A percentile compares a stretch with the other conserved stretches of the same genome.
Evolutionary conservation across 2,113 vertebrate species (phyloP).

Genomic region (Proteles cristata): DNA sequence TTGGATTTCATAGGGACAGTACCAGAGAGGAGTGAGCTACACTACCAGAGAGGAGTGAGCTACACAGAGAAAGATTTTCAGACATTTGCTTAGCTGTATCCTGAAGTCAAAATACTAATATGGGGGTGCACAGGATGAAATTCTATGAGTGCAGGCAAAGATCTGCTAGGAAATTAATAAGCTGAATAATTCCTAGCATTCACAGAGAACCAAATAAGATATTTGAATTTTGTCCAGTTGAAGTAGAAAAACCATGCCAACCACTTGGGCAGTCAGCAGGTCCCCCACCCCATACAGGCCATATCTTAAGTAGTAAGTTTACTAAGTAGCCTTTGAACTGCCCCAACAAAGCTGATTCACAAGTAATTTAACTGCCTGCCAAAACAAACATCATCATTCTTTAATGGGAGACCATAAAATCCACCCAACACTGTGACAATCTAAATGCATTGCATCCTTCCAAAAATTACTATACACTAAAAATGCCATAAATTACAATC

Average conservation of each 20-base stretch:
- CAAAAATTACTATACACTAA: constrained; percentile 1
- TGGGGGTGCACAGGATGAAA: not conserved
- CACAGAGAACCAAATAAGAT: not conserved
- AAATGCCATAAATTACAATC: not conserved
- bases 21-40: not conserved
- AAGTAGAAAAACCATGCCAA: not conserved
- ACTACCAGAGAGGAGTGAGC: not conserved
- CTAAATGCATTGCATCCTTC: not conserved
- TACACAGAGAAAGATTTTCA: not conserved
- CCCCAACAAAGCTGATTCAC: not conserved
- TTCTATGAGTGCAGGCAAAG: not conserved
- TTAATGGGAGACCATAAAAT: constrained; percentile 12
- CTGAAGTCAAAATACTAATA: not conserved
- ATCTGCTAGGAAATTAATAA: not conserved
- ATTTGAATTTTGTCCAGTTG: not conserved
- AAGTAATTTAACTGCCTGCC: not conserved
- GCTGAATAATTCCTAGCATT: not conserved
- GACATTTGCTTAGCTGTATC: not conserved
- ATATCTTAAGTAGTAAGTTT: not conserved
- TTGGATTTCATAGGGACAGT: not conserved
- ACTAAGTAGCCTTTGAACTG: not conserved
- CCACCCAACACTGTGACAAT: not conserved
- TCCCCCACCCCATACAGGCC: not conserved
- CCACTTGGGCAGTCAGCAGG: not conserved
- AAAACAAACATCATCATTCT: not conserved